phyloP scores from a whole-genome alignment of 2,888 invertebrate species.

The Gymnoscelis rufifasciata region DNA sequence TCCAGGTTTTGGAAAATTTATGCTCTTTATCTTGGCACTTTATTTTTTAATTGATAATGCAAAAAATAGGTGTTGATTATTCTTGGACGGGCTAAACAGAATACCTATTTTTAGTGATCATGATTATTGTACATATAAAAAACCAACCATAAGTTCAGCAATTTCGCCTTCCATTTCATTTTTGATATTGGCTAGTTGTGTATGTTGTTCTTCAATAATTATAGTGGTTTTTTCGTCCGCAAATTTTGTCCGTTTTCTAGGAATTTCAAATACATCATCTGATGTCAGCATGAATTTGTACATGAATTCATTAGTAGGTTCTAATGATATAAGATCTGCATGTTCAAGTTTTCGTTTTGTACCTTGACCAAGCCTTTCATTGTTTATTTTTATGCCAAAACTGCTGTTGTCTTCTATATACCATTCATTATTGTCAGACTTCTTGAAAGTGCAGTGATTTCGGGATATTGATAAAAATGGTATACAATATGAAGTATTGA shows the following conservation, averaged over 20 bases:
- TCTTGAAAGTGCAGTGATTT: constrained; percentile 76
- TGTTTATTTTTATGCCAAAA: constrained; percentile 70
- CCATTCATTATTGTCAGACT: constrained; percentile 65
- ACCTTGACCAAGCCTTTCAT: constrained; percentile 51
- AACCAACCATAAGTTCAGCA: constrained; percentile 50
- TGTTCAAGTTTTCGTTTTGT: constrained; percentile 39
- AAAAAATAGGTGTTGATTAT: too few species aligned
- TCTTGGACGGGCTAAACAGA: too few species aligned
- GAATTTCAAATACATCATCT: constrained; percentile 40
- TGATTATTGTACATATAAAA: background rate
- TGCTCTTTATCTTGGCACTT: too few species aligned
- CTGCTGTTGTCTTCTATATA: constrained; percentile 73
- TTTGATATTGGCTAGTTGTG: constrained; percentile 48
- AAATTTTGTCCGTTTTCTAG: constrained; percentile 56
- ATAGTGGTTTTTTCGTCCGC: constrained; percentile 38
- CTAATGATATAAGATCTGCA: constrained; percentile 57
- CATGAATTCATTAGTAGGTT: constrained; percentile 54
- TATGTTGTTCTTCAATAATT: constrained; percentile 64
- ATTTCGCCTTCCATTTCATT: constrained; percentile 61
- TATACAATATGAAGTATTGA: constrained; percentile 72
- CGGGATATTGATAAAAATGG: constrained; percentile 77
- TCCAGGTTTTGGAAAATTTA: too few species aligned
- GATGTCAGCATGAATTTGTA: constrained; percentile 49
- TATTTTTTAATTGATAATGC: background rate
- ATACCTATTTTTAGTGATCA: too few species aligned